These are phyloP conservation scores for Albula glossodonta DNA, from an alignment of 2,113 vertebrate genomes.

Conservation along the genomic window DNA sequence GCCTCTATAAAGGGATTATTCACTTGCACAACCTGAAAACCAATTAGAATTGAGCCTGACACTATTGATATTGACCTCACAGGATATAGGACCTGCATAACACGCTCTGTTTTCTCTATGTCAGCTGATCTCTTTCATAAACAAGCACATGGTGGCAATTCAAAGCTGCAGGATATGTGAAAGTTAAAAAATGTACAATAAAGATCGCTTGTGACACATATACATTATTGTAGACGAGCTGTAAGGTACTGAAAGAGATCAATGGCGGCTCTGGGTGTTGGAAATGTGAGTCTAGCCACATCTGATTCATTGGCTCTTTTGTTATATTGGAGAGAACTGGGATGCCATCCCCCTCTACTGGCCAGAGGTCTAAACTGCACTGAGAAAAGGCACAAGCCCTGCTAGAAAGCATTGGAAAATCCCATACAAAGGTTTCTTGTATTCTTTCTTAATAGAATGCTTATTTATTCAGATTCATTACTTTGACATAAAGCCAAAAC, in stretches of 20 bases:
- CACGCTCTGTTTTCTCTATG: conserved; percentile 7
- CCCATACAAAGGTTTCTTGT: neutral
- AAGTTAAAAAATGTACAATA: conserved; percentile 20
- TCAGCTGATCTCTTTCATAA: neutral
- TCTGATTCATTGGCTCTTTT: neutral
- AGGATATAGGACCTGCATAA: conserved; percentile 30
- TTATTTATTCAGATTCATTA: neutral
- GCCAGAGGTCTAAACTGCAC: conserved; percentile 48
- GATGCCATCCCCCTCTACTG: conserved; percentile 68
- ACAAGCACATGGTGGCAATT: neutral
- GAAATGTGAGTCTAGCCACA: neutral
- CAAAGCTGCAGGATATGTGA: neutral
- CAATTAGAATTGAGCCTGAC: conserved; percentile 33
- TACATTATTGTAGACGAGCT: neutral
- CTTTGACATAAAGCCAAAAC: neutral
- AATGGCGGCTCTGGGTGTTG: neutral
- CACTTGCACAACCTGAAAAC: conserved; percentile 33
- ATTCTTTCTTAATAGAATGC: neutral
- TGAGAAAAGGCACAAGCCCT: neutral
- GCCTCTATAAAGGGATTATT: conserved; percentile 39
- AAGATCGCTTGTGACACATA: neutral
- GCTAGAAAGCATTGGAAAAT: neutral
- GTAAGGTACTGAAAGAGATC: neutral
- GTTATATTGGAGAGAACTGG: conserved; percentile 34
- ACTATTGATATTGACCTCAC: conserved; percentile 34